Evolutionary conservation across 1,140 invertebrate species (phyloP), one percentile per base, ranked within the genome.

Genomic region (Popillia japonica): DNA sequence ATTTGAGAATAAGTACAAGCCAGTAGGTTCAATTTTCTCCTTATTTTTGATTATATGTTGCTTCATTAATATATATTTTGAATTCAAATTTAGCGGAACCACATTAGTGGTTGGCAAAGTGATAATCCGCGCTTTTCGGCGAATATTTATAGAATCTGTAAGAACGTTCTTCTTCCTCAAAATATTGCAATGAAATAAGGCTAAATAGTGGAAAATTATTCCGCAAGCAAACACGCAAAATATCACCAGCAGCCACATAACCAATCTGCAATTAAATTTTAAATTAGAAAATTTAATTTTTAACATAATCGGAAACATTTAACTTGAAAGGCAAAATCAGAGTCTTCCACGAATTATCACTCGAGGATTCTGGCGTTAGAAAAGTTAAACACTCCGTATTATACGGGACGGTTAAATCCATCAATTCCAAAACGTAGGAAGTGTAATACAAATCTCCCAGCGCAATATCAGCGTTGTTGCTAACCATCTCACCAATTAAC

Each of bases 331-430:
- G 94, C 75, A 94, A 84, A 80, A 95, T 92, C 6, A 96, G 87
- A 4, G 94, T 93, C 85, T 94, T 92, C 94, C 94, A 96, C 6
- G 93, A 93, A 83, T 94, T 94, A 86, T 95, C 92, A 20, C 90
- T 91, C 27, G 93, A 86, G 27, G 94, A 91, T 88, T 95, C 93
- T 0, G 94, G 93, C 6, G 94, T 95, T 2, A 96, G 83, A 83
- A 96, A 96, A 0, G 94, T 95, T 72, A 95, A 89, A 83, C 94
- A 96, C 83, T 95, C 92, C 0, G 93, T 91, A 73, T 91, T 93
- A 75, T 96, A 95, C 0, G 94, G 93, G 59, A 91, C 89, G n/a
- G 92, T 94, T 34, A 96, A 86, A 84, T 96, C 95, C 73, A 94
- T 89, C 14, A 93, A 84, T 76, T 92, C 87, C 41, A 93, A 83